phyloP scores from a whole-genome alignment of 2,113 vertebrate species.

The Myiagra hebetior region DNA sequence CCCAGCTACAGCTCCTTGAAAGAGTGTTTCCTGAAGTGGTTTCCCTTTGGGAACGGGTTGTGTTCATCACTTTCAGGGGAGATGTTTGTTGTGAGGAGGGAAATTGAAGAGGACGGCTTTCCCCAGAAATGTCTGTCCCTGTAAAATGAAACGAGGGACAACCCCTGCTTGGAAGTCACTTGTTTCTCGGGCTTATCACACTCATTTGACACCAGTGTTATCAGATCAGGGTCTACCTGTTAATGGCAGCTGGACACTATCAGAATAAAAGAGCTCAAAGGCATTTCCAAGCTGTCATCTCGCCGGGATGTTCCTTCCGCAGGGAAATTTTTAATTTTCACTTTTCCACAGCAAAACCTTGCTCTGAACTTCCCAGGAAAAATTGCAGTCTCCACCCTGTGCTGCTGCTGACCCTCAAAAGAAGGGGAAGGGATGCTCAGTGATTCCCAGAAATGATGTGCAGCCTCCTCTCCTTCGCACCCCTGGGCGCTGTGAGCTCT shows the following conservation, averaged over 20 bases:
- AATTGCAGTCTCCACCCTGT: background rate
- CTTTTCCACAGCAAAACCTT: background rate
- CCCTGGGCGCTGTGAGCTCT: rapidly evolving
- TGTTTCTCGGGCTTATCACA: background rate
- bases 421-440: background rate
- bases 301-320: rapidly evolving
- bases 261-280: background rate
- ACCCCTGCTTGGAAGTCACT: background rate
- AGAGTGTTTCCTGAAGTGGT: background rate
- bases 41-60: background rate
- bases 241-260: background rate
- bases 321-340: background rate
- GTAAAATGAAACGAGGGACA: background rate
- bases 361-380: background rate
- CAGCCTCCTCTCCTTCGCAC: background rate
- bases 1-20: background rate
- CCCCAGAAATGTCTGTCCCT: background rate
- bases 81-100: background rate
- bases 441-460: background rate
- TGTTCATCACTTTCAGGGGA: background rate
- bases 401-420: background rate
- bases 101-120: background rate
- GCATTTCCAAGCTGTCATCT: background rate
- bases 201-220: background rate
- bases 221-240: background rate